A percentile compares a stretch with the other conserved stretches of the same genome.
Conservation (phyloP, 1,140 invertebrate genomes). For the Carcinoscorpius rotundicauda region DNA sequence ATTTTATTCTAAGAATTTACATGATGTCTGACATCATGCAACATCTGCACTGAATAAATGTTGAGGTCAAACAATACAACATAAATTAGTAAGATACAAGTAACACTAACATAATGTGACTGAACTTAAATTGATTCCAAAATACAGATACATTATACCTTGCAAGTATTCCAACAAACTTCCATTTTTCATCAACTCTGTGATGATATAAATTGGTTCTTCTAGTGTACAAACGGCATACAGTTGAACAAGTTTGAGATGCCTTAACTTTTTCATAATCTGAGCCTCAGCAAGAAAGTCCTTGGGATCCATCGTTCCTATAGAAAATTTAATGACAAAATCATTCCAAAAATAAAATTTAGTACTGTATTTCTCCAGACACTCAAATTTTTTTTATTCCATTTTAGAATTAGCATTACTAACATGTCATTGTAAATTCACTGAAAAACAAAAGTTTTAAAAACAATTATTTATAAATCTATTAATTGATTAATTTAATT, state of each 20-base stretch:
- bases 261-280: slow-evolving; percentile 96
- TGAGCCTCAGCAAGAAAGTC: slow-evolving; percentile 97
- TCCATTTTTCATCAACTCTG: slow-evolving; percentile 97
- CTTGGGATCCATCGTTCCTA: slow-evolving; percentile 91
- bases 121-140: background rate
- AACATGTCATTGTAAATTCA: too few species aligned
- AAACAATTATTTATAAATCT: too few species aligned
- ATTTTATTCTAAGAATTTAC: background rate
- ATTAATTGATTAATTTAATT: too few species aligned
- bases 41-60: too few species aligned
- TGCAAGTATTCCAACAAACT: slow-evolving; percentile 75
- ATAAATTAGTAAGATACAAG: too few species aligned
- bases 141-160: slow-evolving; percentile 6
- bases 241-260: slow-evolving; percentile 89
- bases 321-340: slow-evolving; percentile 17
- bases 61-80: too few species aligned
- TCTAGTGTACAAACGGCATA: slow-evolving; percentile 96
- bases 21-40: too few species aligned
- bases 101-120: background rate
- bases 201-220: slow-evolving; percentile 98
- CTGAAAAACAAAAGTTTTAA: too few species aligned
- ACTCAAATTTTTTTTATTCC: too few species aligned
- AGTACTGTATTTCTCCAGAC: too few species aligned
- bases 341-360: background rate
- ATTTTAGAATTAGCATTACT: too few species aligned